phyloP scores from a whole-genome alignment of 1,140 invertebrate genomes.

The Trichonephila clavata region DNA sequence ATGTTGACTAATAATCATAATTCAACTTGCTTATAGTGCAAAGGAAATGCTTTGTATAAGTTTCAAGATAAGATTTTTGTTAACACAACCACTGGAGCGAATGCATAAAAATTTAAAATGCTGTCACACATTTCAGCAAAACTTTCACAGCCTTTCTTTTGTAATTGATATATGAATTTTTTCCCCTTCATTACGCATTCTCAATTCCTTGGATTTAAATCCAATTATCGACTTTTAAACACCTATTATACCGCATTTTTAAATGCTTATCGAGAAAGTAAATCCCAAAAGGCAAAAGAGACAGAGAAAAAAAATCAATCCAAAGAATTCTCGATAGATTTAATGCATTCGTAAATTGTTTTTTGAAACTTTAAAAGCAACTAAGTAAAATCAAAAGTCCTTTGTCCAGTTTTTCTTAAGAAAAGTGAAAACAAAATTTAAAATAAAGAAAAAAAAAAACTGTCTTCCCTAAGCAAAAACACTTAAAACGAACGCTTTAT shows the following conservation, averaged over 20 bases:
- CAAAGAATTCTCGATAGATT: neutral
- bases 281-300: neutral
- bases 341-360: constrained; percentile 22
- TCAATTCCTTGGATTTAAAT: no score
- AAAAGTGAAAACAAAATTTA: neutral
- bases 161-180: no score
- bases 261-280: neutral
- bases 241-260: neutral
- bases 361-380: constrained; percentile 39
- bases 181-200: no score
- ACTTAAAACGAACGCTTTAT: constrained; percentile 40
- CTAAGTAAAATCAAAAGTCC: neutral
- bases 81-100: no score
- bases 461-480: constrained; percentile 14
- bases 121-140: no score
- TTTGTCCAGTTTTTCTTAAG: neutral
- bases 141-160: no score
- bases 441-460: neutral
- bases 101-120: no score
- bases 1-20: no score
- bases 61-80: no score
- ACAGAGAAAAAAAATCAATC: neutral
- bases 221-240: neutral
- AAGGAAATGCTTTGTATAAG: no score
- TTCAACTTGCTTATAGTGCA: no score